Conservation (phyloP, 2,888 invertebrate genomes). For the Dynastes tityus region DNA sequence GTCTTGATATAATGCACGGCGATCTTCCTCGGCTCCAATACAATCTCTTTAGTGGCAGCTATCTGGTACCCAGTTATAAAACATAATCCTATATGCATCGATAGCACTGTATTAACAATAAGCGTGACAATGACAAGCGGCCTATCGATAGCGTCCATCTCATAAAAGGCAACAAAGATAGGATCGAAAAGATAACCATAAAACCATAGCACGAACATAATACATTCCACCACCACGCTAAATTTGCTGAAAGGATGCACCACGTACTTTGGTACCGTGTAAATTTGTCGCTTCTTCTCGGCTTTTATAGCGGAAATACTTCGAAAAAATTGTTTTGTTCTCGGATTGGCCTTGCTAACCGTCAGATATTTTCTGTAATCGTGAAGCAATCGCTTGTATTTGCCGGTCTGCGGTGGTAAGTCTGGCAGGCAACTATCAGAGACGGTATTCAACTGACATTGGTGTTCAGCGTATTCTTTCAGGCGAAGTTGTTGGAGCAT, state of each 20-base stretch:
- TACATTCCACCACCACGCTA: conserved; percentile 48
- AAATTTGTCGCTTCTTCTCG: conserved; percentile 65
- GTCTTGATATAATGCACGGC: conserved; percentile 52
- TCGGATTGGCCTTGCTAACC: conserved; percentile 62
- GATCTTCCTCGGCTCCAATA: conserved; percentile 53
- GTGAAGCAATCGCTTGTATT: conserved; percentile 60
- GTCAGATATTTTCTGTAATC: conserved; percentile 64
- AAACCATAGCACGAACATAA: conserved; percentile 55
- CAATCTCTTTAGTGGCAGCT: conserved; percentile 56
- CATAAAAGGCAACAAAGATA: conserved; percentile 44
- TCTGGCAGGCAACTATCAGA: conserved; percentile 61
- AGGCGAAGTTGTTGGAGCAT: conserved; percentile 26
- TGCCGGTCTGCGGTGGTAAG: conserved; percentile 65
- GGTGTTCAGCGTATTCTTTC: conserved; percentile 46
- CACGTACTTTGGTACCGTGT: conserved; percentile 63
- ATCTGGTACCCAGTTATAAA: conserved; percentile 64
- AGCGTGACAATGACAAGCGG: conserved; percentile 52
- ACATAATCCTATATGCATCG: conserved; percentile 57
- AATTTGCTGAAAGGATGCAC: conserved; percentile 66
- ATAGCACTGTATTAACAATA: conserved; percentile 57
- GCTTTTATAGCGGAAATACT: conserved; percentile 65
- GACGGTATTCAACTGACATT: conserved; percentile 36
- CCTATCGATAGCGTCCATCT: neutral
- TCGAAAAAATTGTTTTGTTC: conserved; percentile 62
- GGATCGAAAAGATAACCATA: conserved; percentile 53